These are phyloP conservation scores for Amazonetta brasiliensis DNA, from an alignment of 2,797 vertebrate genomes.

Conservation along the genomic window DNA sequence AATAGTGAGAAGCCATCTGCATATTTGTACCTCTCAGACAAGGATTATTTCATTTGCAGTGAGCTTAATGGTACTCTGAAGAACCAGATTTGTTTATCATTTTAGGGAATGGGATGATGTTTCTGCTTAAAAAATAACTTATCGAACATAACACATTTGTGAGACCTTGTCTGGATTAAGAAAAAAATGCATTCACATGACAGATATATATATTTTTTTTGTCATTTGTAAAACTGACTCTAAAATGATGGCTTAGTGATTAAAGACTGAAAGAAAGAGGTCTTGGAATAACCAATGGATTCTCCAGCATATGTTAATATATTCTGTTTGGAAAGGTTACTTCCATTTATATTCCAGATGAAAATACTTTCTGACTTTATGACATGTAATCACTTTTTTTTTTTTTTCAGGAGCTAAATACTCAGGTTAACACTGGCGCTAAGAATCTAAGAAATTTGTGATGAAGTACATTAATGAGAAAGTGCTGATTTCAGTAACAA, in stretches of 20 bases:
- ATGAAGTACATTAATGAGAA: background rate
- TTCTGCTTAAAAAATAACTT: constrained; percentile 23
- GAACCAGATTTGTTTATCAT: constrained; percentile 24
- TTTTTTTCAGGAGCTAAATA: background rate
- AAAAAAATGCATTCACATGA: background rate
- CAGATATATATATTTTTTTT: no score
- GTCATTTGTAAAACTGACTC: constrained; percentile 15
- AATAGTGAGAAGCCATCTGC: constrained; percentile 1
- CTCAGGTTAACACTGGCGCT: background rate
- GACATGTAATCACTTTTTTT: background rate
- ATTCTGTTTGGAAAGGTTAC: constrained; percentile 66
- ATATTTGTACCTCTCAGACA: constrained; percentile 22
- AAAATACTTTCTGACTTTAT: constrained; percentile 51
- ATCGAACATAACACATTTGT: background rate
- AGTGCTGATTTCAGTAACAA: background rate
- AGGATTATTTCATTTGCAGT: constrained; percentile 33
- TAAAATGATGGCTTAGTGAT: constrained; percentile 45
- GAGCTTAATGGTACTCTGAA: constrained; percentile 2
- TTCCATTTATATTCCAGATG: constrained; percentile 61
- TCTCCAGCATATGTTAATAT: constrained; percentile 48
- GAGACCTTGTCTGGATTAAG: background rate
- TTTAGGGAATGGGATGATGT: background rate
- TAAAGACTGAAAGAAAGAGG: constrained; percentile 37
- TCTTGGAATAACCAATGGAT: constrained; percentile 30
- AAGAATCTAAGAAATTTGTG: background rate